Conservation (phyloP, 2,797 vertebrate species). For the Peromyscus aztecus region DNA sequence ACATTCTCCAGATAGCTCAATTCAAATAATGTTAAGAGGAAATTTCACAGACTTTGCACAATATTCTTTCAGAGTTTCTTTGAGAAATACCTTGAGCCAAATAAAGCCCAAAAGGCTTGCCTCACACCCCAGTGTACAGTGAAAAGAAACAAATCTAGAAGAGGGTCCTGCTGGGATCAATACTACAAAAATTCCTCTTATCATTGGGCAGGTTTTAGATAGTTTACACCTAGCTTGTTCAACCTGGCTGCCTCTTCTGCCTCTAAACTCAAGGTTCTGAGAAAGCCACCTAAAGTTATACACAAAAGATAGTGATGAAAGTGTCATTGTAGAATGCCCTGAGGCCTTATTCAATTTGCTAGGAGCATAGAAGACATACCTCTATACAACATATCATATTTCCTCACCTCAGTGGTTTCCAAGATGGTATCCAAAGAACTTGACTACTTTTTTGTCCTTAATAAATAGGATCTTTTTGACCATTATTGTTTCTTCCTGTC, state of each 20-base stretch:
- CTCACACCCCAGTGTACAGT: background rate
- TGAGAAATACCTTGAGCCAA: background rate
- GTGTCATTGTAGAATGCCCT: background rate
- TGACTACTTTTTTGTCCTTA: background rate
- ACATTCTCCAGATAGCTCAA: conserved; percentile 27
- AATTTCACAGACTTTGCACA: background rate
- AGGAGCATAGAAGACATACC: background rate
- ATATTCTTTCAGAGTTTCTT: conserved; percentile 1
- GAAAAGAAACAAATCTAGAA: background rate
- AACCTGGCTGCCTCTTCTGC: conserved; percentile 2
- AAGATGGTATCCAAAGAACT: background rate
- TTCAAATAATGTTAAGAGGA: background rate
- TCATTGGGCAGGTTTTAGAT: background rate
- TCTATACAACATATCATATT: background rate
- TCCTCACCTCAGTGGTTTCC: background rate
- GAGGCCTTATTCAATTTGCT: background rate
- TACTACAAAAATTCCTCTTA: background rate
- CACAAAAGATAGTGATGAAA: background rate
- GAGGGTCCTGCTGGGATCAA: background rate
- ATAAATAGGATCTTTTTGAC: background rate
- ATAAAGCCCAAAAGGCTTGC: background rate
- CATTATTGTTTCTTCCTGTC: conserved; percentile 23
- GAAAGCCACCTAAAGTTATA: background rate
- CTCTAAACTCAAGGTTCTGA: background rate
- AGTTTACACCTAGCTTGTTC: background rate